phyloP scores from a whole-genome alignment of 2,113 vertebrate genomes.

The Cromileptes altivelis region DNA sequence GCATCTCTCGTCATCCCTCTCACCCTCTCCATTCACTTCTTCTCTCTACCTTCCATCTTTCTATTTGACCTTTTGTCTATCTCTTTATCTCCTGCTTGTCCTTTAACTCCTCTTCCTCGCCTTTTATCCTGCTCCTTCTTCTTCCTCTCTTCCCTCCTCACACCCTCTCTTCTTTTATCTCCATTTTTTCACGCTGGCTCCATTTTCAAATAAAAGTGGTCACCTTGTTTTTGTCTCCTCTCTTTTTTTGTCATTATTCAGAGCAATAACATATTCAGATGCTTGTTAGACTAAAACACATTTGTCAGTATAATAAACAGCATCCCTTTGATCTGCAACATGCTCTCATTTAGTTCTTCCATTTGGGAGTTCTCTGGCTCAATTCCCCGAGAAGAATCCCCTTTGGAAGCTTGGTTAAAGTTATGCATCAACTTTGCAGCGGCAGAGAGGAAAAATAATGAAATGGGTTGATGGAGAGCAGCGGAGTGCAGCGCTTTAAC shows the following conservation, averaged over 20 bases:
- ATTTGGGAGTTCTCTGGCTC: conserved; percentile 51
- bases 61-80: conserved; percentile 58
- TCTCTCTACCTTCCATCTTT: conserved; percentile 31
- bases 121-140: conserved; percentile 1
- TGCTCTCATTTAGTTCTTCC: conserved; percentile 61
- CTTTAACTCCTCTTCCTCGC: conserved; percentile 20
- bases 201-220: conserved; percentile 21
- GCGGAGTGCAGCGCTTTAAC: conserved; percentile 20
- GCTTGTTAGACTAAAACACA: conserved; percentile 55
- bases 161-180: background rate
- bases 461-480: conserved; percentile 49
- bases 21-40: conserved; percentile 28
- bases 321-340: conserved; percentile 64
- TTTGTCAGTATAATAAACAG: conserved; percentile 61
- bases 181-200: background rate
- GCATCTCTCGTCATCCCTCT: conserved; percentile 29
- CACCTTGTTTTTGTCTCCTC: background rate
- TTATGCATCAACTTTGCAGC: conserved; percentile 58
- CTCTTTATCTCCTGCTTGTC: conserved; percentile 43
- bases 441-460: conserved; percentile 56
- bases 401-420: conserved; percentile 48
- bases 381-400: conserved; percentile 53
- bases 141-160: background rate
- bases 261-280: conserved; percentile 23
- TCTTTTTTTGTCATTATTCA: conserved; percentile 28